These are phyloP conservation scores for Neogale vison DNA, from an alignment of 2,113 vertebrate genomes.

Conservation along the genomic window DNA sequence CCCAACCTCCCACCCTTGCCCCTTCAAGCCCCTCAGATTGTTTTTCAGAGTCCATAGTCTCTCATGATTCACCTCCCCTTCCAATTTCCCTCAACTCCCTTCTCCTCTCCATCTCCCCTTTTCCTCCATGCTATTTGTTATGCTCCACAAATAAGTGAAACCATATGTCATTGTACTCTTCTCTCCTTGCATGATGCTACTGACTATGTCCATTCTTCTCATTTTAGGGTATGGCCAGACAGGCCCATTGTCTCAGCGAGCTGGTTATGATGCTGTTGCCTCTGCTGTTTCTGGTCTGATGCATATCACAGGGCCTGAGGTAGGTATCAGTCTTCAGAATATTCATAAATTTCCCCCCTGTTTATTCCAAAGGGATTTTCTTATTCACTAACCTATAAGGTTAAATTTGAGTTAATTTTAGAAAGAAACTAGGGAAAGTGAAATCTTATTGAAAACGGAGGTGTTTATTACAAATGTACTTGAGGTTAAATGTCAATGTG, in stretches of 20 bases:
- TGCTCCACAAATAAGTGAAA: too few relatives aligned
- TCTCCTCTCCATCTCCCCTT: too few relatives aligned
- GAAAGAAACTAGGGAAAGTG: not conserved
- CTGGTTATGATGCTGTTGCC: slow-evolving; percentile 94
- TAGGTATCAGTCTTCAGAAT: slow-evolving; percentile 72
- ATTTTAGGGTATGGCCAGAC: slow-evolving; percentile 95
- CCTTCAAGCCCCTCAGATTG: too few relatives aligned
- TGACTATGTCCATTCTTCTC: slow-evolving; percentile 18
- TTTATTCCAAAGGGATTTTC: not conserved
- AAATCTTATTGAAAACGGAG: not conserved
- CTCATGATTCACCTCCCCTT: too few relatives aligned
- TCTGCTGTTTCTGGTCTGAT: slow-evolving; percentile 96
- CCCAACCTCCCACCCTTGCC: too few relatives aligned
- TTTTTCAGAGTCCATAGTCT: too few relatives aligned
- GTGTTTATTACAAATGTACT: not conserved
- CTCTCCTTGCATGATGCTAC: not conserved
- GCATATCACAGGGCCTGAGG: slow-evolving; percentile 96
- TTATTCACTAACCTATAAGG: not conserved
- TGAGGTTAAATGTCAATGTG: not conserved
- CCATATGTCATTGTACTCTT: too few relatives aligned
- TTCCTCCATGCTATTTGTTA: too few relatives aligned
- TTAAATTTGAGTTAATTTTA: slow-evolving; percentile 43
- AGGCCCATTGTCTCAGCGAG: slow-evolving; percentile 89
- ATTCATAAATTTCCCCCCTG: not conserved
- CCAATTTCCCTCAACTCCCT: too few relatives aligned